These are phyloP conservation scores for Lycocerus yunnanus DNA, from an alignment of 2,888 invertebrate species.

Conservation along the genomic window DNA sequence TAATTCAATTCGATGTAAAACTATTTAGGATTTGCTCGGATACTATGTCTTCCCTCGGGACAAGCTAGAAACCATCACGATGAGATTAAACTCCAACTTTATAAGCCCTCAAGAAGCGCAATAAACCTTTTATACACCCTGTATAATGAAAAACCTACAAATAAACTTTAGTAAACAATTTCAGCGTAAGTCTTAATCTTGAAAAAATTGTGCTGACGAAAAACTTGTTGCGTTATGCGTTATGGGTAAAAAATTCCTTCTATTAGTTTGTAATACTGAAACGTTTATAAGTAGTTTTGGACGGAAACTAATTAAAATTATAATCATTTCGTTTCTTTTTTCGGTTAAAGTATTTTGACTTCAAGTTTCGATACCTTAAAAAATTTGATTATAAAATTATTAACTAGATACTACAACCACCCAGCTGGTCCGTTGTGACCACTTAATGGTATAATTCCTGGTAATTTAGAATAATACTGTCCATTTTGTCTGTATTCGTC, in stretches of 20 bases:
- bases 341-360: neutral
- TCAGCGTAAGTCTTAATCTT: neutral
- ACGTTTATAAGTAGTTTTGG: conserved; percentile 1
- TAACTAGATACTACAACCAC: conserved; percentile 59
- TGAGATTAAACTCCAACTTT: neutral
- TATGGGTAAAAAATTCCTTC: neutral
- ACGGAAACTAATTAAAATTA: conserved; percentile 1
- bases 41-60: neutral
- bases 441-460: conserved; percentile 75
- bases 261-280: neutral
- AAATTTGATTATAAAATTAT: neutral
- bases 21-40: neutral
- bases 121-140: neutral
- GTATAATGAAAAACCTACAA: neutral
- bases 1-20: neutral
- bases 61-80: neutral
- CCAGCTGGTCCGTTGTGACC: conserved; percentile 74
- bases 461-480: conserved; percentile 65
- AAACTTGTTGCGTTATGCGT: neutral
- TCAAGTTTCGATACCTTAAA: neutral
- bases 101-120: neutral
- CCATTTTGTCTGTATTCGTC: conserved; percentile 59
- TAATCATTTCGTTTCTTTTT: neutral
- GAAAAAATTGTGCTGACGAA: neutral
- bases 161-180: neutral